These are phyloP conservation scores for Hyperoplus lanceolatus DNA, from an alignment of 2,797 vertebrate genomes.

Conservation along the genomic window DNA sequence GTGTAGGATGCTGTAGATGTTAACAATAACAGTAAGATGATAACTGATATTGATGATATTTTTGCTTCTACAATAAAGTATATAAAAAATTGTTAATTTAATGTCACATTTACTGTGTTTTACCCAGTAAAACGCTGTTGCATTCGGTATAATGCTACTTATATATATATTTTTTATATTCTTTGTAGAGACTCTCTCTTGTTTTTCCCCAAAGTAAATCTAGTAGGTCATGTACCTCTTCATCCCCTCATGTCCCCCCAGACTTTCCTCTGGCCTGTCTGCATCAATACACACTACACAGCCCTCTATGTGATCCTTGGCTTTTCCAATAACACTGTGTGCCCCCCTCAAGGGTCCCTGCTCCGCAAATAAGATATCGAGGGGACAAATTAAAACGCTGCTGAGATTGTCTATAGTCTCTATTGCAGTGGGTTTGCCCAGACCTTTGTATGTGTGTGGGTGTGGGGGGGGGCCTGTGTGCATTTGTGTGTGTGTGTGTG, in stretches of 20 bases:
- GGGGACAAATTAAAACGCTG: slow-evolving; percentile 68
- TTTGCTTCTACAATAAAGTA: no score
- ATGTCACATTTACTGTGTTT: no score
- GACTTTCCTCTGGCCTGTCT: slow-evolving; percentile 35
- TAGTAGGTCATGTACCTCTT: slow-evolving; percentile 16
- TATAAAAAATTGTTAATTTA: no score
- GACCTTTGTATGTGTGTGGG: background rate
- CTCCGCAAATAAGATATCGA: slow-evolving; percentile 71
- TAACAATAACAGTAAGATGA: no score
- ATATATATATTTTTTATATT: slow-evolving; percentile 1
- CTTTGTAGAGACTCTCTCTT: slow-evolving; percentile 11
- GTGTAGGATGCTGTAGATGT: no score
- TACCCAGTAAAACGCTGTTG: no score
- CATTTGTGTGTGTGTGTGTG: no score
- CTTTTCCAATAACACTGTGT: slow-evolving; percentile 63
- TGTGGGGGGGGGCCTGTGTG: background rate
- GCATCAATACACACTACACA: slow-evolving; percentile 69
- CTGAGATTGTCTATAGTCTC: slow-evolving; percentile 61
- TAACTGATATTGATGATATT: no score
- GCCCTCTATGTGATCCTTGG: slow-evolving; percentile 61
- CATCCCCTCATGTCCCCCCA: slow-evolving; percentile 10
- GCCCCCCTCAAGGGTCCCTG: slow-evolving; percentile 43
- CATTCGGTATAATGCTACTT: no score
- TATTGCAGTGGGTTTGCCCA: slow-evolving; percentile 39
- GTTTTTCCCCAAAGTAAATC: slow-evolving; percentile 22